Evolutionary conservation across 2,888 invertebrate species (phyloP).

Genomic region (Lycia hirtaria): DNA sequence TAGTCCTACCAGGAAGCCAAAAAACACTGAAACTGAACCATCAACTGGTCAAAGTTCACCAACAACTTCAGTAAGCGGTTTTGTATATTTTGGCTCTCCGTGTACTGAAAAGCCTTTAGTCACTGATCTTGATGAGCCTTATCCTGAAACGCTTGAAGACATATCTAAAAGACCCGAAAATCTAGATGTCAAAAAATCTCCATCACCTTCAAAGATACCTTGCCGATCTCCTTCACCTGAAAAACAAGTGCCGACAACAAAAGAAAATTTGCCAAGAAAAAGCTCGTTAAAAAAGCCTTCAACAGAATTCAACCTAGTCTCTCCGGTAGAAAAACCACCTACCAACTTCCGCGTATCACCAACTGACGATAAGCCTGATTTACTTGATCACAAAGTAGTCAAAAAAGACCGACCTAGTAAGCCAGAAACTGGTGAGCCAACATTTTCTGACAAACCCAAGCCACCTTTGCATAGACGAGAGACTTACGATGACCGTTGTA

Average conservation of each 20-base stretch:
- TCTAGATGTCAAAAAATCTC: constrained; percentile 53
- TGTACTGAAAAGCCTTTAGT: constrained; percentile 58
- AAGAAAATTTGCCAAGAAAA: constrained; percentile 73
- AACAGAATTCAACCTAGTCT: constrained; percentile 51
- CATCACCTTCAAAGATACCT: constrained; percentile 75
- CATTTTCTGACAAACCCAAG: constrained; percentile 71
- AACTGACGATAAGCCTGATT: constrained; percentile 56
- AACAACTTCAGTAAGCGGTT: constrained; percentile 84
- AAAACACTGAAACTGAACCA: constrained; percentile 61
- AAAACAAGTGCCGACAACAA: constrained; percentile 57
- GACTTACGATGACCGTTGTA: constrained; percentile 90
- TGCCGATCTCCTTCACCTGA: constrained; percentile 74
- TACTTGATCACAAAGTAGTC: constrained; percentile 54
- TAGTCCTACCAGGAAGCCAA: constrained; percentile 78
- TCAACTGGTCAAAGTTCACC: constrained; percentile 82
- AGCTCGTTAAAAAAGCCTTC: constrained; percentile 78
- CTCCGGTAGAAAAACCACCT: constrained; percentile 74
- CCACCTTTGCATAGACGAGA: constrained; percentile 87
- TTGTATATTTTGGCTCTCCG: constrained; percentile 75
- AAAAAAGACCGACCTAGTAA: constrained; percentile 63
- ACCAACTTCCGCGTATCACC: constrained; percentile 73
- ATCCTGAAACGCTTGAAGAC: constrained; percentile 48
- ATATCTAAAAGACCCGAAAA: constrained; percentile 49
- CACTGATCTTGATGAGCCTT: constrained; percentile 69
- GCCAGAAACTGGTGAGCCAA: constrained; percentile 36